Evolutionary conservation across 2,113 vertebrate species (phyloP), one percentile per base, ranked within the genome.

Genomic region (Pangasianodon gigas): DNA sequence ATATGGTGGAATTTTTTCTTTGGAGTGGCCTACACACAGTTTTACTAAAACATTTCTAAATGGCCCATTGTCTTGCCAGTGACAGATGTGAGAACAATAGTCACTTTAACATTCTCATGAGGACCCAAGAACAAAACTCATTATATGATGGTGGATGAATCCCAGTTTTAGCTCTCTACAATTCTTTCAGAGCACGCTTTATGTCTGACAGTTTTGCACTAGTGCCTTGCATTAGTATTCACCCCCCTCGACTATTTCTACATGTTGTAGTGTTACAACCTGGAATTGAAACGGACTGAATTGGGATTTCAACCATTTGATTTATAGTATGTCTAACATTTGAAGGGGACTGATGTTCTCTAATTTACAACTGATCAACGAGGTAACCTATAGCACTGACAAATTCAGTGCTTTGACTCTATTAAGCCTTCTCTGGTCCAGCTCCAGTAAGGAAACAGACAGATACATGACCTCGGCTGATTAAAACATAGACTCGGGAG

Each of bases 381-480:
- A 29, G 18, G 58, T 80, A 37, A 85, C 54, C 48, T 54, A 18
- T 37, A 60, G 69, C 44, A 65, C 19, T 51, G 85, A 51, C 62
- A 46, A 83, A 71, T 71, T 67, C 77, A 62, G 85, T 90, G 69
- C 85, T 91, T 85, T 92, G 90, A 92, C 93, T 86, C 60, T 84
- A 91, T 93, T 91, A 92, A 60, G 90, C 85, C 48, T 56, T 37
- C 71, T 79, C 60, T 88, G 88, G 91, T 91, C 90, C 48, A 24
- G n/a, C 46, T 62, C 41, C 88, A 21, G 62, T 37, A 54, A 71
- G 54, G 44, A 91, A 77, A 85, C 62, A 24, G 65, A 26, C 51
- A 85, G 46, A 91, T 90, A 92, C 93, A 90, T 90, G 91, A 92
- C 86, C 88, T 89, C 84, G 56, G 89, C 91, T 94, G 92, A 94